Percentiles rank a stretch among this genome's conserved stretches.
Evolutionary conservation across 2,888 invertebrate species (phyloP).

Genomic region (Apeira syringaria): DNA sequence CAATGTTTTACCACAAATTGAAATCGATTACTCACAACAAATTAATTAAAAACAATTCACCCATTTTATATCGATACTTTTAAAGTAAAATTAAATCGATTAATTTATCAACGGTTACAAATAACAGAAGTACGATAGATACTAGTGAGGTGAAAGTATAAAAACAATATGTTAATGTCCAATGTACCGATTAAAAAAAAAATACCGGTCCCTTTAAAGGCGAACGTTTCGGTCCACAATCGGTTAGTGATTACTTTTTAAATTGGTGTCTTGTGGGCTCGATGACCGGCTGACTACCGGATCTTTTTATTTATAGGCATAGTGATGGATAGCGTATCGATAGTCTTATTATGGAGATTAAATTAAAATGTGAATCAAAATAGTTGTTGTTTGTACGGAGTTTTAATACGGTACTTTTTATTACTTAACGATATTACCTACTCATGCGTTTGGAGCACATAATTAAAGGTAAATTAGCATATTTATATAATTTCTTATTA

Average conservation of each 20-base stretch:
- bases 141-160: conserved; percentile 61
- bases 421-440: too few species aligned
- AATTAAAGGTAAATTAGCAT: too few species aligned
- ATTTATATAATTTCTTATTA: too few species aligned
- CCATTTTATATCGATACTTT: conserved; percentile 18
- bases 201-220: conserved; percentile 72
- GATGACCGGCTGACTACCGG: conserved; percentile 57
- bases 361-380: neutral
- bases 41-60: conserved; percentile 8
- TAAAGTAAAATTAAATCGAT: conserved; percentile 26
- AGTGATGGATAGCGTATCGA: conserved; percentile 36
- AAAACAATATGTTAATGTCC: conserved; percentile 65
- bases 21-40: conserved; percentile 3
- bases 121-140: conserved; percentile 14
- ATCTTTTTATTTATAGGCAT: conserved; percentile 47
- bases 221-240: conserved; percentile 57
- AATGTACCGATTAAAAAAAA: conserved; percentile 54
- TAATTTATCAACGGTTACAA: conserved; percentile 22
- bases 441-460: too few species aligned
- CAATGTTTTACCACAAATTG: conserved; percentile 2
- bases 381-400: neutral
- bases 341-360: conserved; percentile 16
- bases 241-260: conserved; percentile 73
- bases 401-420: too few species aligned
- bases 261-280: conserved; percentile 58